Evolutionary conservation across 2,113 vertebrate species (phyloP), one percentile per base, ranked within the genome.

Genomic region (Siniperca chuatsi): DNA sequence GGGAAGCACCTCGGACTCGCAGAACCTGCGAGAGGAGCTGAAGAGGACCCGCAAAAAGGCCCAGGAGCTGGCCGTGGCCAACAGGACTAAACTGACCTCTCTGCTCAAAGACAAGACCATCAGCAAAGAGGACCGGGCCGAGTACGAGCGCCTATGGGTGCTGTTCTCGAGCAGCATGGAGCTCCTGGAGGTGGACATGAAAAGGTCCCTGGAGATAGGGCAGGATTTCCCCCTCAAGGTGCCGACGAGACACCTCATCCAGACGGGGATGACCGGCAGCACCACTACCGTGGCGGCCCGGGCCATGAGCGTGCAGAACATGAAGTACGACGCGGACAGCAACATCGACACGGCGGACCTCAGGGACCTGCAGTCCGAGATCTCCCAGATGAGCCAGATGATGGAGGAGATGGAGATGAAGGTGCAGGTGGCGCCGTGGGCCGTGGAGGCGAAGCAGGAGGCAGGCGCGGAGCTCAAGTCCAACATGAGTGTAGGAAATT

Each of bases 331-430:
- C 64, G 97, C 96, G 0, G 96, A 97, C 65, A 84, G 92, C 83
- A 96, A 97, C 90, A 97, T 99, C 80, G 98, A 99, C 82, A 97
- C 96, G n/a, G 91, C 94, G 7, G 98, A 99, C 77, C 93, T 98
- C 70, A 94, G 94, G 62, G 97, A 97, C 68, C 95, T 99, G 84
- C 97, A 98, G 87, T 93, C 92, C 7, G 98, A 99, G 94, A 96
- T 99, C 90, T 91, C 94, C 83, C 97, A 98, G 94, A 96, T 99
- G 88, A 96, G 95, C 78, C 96, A 97, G 93, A 98, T 99, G 98
- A 97, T 98, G 95, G 96, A 97, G 78, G 97, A 99, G 92, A 99
- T 99, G 98, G 98, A 99, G 91, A 97, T 97, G 98, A 99, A 99
- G 90, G 98, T 99, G 83, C 98, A 95, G 91, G 98, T 99, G 67